phyloP scores from a whole-genome alignment of 2,113 vertebrate species.

The Eubucco bourcierii region DNA sequence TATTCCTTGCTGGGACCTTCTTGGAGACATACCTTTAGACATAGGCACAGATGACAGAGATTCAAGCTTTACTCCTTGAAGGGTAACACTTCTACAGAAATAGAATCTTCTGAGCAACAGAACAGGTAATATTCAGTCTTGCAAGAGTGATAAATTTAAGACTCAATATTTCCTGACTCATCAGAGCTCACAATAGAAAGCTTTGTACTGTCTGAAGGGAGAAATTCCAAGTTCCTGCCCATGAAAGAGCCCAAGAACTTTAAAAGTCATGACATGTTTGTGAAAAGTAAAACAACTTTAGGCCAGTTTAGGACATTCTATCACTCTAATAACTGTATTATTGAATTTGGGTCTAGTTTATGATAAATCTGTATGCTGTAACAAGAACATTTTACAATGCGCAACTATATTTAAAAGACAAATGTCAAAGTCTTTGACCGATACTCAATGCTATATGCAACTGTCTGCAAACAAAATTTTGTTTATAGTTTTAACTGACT shows the following conservation, averaged over 20 bases:
- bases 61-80: not conserved
- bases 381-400: not conserved
- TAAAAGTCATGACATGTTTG: conserved; percentile 29
- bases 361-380: not conserved
- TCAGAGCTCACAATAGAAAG: conserved; percentile 32
- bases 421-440: not conserved
- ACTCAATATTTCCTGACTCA: not conserved
- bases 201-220: conserved; percentile 5
- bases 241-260: conserved; percentile 2
- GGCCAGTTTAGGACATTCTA: not conserved
- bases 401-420: not conserved
- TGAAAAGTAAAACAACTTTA: conserved; percentile 21
- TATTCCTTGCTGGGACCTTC: not conserved
- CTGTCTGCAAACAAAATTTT: not conserved
- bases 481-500: not conserved
- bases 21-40: not conserved
- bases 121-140: not conserved
- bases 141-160: conserved; percentile 14
- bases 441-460: not conserved
- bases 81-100: not conserved
- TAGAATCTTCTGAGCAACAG: not conserved
- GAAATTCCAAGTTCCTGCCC: conserved; percentile 48
- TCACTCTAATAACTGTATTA: not conserved
- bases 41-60: not conserved
- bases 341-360: not conserved